Conservation (phyloP, 2,113 vertebrate species). For the Oryzias melastigma region DNA sequence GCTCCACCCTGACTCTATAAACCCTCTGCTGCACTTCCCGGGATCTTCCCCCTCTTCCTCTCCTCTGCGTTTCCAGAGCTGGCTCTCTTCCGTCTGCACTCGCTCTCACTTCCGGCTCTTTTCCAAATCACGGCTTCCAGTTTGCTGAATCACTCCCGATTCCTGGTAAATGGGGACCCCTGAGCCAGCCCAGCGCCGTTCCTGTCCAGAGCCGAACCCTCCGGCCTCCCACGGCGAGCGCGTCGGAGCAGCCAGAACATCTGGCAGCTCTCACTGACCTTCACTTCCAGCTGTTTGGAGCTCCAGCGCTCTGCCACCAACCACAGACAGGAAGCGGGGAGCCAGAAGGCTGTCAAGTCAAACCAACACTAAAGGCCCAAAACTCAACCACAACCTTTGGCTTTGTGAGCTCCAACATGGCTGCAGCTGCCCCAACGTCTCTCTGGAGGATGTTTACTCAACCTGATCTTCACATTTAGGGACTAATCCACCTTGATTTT, state of each 20-base stretch:
- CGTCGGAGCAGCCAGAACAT: conserved; percentile 51
- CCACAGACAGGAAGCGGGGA: conserved; percentile 63
- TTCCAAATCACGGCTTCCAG: conserved; percentile 39
- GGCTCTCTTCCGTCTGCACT: conserved; percentile 12
- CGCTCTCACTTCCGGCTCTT: conserved; percentile 33
- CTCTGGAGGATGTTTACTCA: conserved; percentile 1
- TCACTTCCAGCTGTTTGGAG: conserved; percentile 60
- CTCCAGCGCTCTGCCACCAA: conserved; percentile 43
- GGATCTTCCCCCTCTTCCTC: conserved; percentile 49
- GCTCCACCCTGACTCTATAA: conserved; percentile 47
- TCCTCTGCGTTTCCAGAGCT: conserved; percentile 23
- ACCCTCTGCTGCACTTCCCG: conserved; percentile 52
- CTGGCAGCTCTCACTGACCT: conserved; percentile 59
- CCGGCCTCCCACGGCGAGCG: conserved; percentile 36
- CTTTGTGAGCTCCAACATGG: conserved; percentile 32
- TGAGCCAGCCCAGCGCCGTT: conserved; percentile 9
- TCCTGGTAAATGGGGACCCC: not conserved
- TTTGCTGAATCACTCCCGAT: conserved; percentile 56
- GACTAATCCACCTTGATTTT: conserved; percentile 2
- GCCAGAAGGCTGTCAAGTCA: conserved; percentile 48
- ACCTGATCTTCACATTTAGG: not conserved
- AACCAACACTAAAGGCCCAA: conserved; percentile 28
- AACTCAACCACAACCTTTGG: conserved; percentile 39
- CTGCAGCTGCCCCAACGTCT: conserved; percentile 2
- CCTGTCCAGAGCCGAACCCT: conserved; percentile 1